A percentile compares a stretch with the other conserved stretches of the same genome.
phyloP scores from a whole-genome alignment of 2,888 invertebrate species.

The Timandra comae region DNA sequence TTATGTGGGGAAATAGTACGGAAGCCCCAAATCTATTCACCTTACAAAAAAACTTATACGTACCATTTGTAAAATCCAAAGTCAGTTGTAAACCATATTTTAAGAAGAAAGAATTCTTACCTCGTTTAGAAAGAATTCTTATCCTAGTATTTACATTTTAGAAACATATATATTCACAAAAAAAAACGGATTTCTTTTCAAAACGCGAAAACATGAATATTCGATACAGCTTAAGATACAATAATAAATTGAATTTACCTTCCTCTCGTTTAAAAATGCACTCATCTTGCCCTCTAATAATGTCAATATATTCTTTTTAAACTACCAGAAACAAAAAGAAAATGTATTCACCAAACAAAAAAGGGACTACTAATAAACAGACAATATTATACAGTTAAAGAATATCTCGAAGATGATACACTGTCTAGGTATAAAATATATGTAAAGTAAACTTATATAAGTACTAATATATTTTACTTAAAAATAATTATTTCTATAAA shows the following conservation, averaged over 20 bases:
- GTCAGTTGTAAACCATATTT: slow-evolving; percentile 1
- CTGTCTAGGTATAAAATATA: too few species aligned
- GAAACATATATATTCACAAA: slow-evolving; percentile 2
- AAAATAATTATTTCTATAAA: too few species aligned
- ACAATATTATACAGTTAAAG: too few species aligned
- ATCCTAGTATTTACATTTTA: slow-evolving; percentile 1
- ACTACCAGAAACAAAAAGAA: too few species aligned
- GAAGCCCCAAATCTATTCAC: neutral
- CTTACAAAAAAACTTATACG: too few species aligned
- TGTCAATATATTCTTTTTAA: too few species aligned
- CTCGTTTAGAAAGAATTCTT: too few species aligned
- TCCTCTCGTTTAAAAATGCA: neutral
- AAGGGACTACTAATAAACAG: too few species aligned
- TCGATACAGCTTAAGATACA: neutral
- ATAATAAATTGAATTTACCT: neutral
- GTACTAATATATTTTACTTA: too few species aligned
- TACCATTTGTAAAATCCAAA: neutral
- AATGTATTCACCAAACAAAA: too few species aligned
- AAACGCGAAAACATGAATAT: neutral
- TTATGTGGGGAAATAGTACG: neutral
- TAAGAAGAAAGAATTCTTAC: neutral
- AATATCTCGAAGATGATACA: too few species aligned
- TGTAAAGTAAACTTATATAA: too few species aligned
- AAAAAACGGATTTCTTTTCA: neutral
- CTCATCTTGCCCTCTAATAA: neutral